Evolutionary conservation across 1,140 invertebrate species (phyloP), one percentile per base, ranked within the genome.

Genomic region (Cylas formicarius): DNA sequence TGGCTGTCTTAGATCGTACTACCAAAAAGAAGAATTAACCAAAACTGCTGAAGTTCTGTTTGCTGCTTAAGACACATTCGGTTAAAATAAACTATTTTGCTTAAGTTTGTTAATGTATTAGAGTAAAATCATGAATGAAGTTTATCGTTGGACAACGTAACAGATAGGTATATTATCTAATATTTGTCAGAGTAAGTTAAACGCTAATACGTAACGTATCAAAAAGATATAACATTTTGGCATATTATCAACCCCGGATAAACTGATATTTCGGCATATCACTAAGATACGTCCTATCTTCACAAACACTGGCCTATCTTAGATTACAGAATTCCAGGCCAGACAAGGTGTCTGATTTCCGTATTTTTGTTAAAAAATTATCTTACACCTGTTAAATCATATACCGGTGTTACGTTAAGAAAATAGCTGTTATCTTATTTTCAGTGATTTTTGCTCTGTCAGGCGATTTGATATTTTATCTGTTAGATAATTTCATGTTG

Each of bases 161-260:
- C 43, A 51, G 49, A 51, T 51, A 51, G n/a, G 42, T 42, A 51
- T 8, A 41, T 21, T 52, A 52, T 52, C 50, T 52, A 43, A 39
- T 52, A 48, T 52, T 48, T 52, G 48, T 42, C 32, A 51, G 49
- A 51, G 49, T n/a, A 51, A 42, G 42, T 51, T 48, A 41, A 22
- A 41, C 42, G 33, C 44, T 44, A 35, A 37, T 49, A 50, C 38
- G 27, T 33, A 28, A 28, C 35, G 36, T 51, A 51, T 51, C 48
- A 51, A 40, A 46, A 42, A 39, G 49, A 51, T 51, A 51, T 31
- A 35, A 35, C 27, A 22, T 44, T 40, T 41, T 31, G 32, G 36
- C 34, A 36, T 44, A 38, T 31, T 38, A 47, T 47, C 39, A 42
- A 41, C 49, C 49, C 49, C 39, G 42, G 48, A 36, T 47, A 37